Percentiles rank a stretch among this genome's conserved stretches.
phyloP scores from a whole-genome alignment of 2,888 invertebrate species.

The Cheilosia urbana region DNA sequence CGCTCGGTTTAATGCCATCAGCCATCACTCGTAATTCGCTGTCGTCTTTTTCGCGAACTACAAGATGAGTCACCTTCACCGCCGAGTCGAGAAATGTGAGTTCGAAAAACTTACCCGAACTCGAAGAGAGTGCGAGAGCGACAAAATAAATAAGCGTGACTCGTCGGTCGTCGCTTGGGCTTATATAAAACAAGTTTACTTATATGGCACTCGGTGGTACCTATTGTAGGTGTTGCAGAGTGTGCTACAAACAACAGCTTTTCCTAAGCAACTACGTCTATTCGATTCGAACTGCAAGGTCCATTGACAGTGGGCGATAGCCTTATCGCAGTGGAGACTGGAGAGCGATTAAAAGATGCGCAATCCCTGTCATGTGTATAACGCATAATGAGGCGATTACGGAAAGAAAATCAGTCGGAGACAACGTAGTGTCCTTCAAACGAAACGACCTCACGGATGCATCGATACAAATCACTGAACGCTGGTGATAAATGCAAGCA shows the following conservation, averaged over 20 bases:
- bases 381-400: neutral
- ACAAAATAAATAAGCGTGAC: constrained; percentile 56
- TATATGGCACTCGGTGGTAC: constrained; percentile 34
- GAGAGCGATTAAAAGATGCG: constrained; percentile 39
- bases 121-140: constrained; percentile 16
- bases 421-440: constrained; percentile 55
- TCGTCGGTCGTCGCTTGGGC: constrained; percentile 17
- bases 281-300: constrained; percentile 28
- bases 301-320: constrained; percentile 17
- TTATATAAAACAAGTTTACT: constrained; percentile 50
- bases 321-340: constrained; percentile 1
- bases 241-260: constrained; percentile 4
- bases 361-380: neutral
- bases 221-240: constrained; percentile 59
- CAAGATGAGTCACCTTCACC: constrained; percentile 65
- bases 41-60: constrained; percentile 44
- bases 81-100: constrained; percentile 33
- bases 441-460: constrained; percentile 5
- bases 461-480: constrained; percentile 11
- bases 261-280: neutral
- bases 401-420: constrained; percentile 48
- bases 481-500: constrained; percentile 2
- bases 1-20: constrained; percentile 22
- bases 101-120: constrained; percentile 58
- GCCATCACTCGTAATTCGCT: constrained; percentile 3